Evolutionary conservation across 2,888 invertebrate species (phyloP).

Genomic region (Leucophora obtusa): DNA sequence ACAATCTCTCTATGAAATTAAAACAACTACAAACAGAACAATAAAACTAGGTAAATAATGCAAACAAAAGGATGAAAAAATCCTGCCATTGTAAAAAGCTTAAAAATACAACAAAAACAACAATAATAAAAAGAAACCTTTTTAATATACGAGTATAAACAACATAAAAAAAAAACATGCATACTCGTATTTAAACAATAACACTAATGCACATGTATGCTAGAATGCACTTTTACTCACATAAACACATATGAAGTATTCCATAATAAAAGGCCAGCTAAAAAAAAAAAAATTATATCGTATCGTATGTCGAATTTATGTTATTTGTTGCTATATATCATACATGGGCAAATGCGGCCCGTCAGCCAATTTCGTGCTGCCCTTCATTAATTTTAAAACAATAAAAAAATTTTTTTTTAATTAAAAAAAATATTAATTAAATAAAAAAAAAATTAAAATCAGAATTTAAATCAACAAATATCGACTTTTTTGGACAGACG

Average conservation of each 20-base stretch:
- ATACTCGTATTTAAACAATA: background rate
- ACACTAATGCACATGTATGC: slow-evolving; percentile 15
- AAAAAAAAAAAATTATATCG: too few relatives aligned
- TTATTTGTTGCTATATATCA: too few relatives aligned
- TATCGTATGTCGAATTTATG: too few relatives aligned
- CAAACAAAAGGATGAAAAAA: slow-evolving; percentile 11
- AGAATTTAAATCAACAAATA: too few relatives aligned
- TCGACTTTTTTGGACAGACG: too few relatives aligned
- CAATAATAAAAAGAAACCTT: slow-evolving; percentile 7
- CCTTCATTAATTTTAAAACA: too few relatives aligned
- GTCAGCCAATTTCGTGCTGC: too few relatives aligned
- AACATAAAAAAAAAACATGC: background rate
- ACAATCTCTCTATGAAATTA: background rate
- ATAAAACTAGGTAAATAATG: background rate
- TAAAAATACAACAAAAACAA: background rate
- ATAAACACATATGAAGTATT: background rate
- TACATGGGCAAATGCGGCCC: too few relatives aligned
- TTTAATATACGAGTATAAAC: background rate
- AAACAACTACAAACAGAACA: slow-evolving; percentile 13
- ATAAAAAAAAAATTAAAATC: too few relatives aligned
- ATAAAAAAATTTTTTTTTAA: too few relatives aligned
- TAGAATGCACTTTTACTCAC: background rate
- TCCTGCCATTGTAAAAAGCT: slow-evolving; percentile 6
- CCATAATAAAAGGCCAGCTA: too few relatives aligned
- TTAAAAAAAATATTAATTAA: too few relatives aligned